phyloP scores from a whole-genome alignment of 2,888 invertebrate species.

The Coronaproctus castanopsis region DNA sequence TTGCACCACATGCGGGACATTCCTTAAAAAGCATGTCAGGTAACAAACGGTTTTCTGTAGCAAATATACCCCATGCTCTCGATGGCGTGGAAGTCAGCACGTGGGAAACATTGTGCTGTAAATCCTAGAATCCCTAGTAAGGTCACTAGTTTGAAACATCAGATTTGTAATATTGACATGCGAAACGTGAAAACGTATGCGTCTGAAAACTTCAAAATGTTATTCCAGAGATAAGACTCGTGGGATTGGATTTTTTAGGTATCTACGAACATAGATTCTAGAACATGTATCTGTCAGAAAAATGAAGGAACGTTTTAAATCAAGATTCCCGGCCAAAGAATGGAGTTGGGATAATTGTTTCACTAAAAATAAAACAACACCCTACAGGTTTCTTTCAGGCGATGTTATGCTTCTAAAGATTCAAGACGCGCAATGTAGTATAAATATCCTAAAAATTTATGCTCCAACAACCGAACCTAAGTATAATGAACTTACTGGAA shows the following conservation, averaged over 20 bases:
- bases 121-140: not conserved
- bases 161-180: not conserved
- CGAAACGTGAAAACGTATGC: not conserved
- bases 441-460: not conserved
- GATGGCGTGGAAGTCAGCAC: not conserved
- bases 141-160: not conserved
- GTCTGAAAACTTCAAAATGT: not conserved
- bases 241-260: not conserved
- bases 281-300: too few species aligned
- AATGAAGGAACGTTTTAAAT: too few species aligned
- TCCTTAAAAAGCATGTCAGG: too few species aligned
- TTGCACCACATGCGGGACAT: too few species aligned
- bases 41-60: too few species aligned
- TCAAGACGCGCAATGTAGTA: not conserved
- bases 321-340: too few species aligned
- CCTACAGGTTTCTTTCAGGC: too few species aligned
- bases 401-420: not conserved
- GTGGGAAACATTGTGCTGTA: not conserved
- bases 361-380: too few species aligned
- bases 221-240: not conserved
- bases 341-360: too few species aligned
- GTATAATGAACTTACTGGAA: too few species aligned
- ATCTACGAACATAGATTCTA: not conserved
- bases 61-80: not conserved
- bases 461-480: not conserved